Base-by-base conservation (phyloP, 2,888 invertebrate genomes). In the Odontocerum albicorne region DNA sequence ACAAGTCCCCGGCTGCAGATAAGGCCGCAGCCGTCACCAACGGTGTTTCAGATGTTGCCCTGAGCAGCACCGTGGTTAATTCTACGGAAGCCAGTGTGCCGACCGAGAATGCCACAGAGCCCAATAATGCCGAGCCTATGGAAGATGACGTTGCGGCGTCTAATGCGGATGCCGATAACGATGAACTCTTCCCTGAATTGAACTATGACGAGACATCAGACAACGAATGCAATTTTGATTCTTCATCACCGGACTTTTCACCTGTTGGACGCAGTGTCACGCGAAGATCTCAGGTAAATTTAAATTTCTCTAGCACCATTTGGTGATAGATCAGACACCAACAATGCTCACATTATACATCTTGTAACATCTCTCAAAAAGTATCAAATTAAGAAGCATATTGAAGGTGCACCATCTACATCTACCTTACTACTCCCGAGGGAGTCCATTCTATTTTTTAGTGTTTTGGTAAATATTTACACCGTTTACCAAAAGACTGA, bases 111-210 rank as follows among this genome's bases (percentile, higher is more conserved):
- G 22, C 35, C 6, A 16, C 31, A 7, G 50, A 40, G 17, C 54
- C 50, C 6, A 45, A 15, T 13, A 44, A 39, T 21, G 49, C 53
- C 2, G 58, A 58, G 10, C 42, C 49, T 13, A 56, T 53, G 7
- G 55, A 55, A 36, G 60, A 50, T 16, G 60, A 60, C 19, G 46
- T 49, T 20, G 17, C 31, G 7, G 40, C 17, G 3, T 19, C 21
- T 19, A 16, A 15, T 6, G 17, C 52, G 2, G 67, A 71, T 50
- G 66, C 67, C 13, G 62, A 62, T 35, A 57, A 63, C 31, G 77
- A 76, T 65, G 76, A 76, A 57, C 63, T 72, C 68, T 77, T 74
- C 69, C 77, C 78, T 40, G 78, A 78, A 65, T 69, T 78, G 56
- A 67, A 74, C 31, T 78, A 78, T 62, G 77, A 61, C 36, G 77